Base-by-base conservation (phyloP, 2,888 invertebrate species). In the Microchrysa polita region DNA sequence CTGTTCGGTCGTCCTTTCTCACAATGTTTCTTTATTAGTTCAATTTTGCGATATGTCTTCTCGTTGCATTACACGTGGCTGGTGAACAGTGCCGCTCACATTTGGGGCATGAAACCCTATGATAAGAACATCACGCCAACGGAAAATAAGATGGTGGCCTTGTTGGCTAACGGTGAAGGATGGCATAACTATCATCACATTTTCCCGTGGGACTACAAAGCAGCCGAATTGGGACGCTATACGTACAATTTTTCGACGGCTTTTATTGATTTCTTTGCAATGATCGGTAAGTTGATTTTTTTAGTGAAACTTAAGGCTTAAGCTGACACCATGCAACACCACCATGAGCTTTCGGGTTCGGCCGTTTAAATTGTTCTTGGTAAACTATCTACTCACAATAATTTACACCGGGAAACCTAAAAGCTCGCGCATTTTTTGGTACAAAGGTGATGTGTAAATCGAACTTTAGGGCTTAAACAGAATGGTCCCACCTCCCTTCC, bases 11-110 rank as follows among this genome's bases (percentile, higher is more conserved):
- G 95, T 81, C 88, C 88, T 34, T 85, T 90, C 0, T 89, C 89
- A 86, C 87, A 88, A 22, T 89, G 94, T 12, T 95, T 93, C 90
- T 93, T 93, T 84, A 87, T 91, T 53, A 89, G 90, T 10, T 88
- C 90, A 10, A 86, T 96, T 76, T 86, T 92, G 77, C 89, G 96
- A 73, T 97, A 96, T 85, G 90, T 91, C 2, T 60, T 92, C 5
- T 88, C 91, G 0, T 87, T 97, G 59, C 92, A 98, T 83, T 88
- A 90, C 79, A 97, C 97, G 0, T 97, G 97, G 97, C 86, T 94
- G 74, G 95, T 97, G 18, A 97, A 97, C 86, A 95, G 95, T 75
- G 94, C 94, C 0, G 97, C 97, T 0, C 97, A 97, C 82, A 91
- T 95, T 79, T 96, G 93, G 90, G 97, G 97, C 78, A 92, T 89